These are phyloP conservation scores for Catostomus latipinnis DNA, from an alignment of 2,797 vertebrate genomes.

Conservation along the genomic window DNA sequence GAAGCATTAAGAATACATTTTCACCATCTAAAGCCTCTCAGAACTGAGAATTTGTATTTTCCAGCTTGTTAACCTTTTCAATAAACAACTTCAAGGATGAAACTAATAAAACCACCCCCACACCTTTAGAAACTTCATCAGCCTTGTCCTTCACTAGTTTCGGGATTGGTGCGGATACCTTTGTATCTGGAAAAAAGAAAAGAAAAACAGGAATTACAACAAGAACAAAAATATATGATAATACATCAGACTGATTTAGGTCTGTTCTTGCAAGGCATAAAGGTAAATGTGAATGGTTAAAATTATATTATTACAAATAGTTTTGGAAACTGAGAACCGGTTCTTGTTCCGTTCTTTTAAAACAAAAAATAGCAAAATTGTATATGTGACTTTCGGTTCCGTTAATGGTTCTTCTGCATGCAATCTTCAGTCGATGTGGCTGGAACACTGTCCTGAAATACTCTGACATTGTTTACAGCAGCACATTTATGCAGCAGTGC, in stretches of 20 bases:
- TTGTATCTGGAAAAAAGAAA: conserved; percentile 22
- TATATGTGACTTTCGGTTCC: no score
- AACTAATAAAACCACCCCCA: conserved; percentile 14
- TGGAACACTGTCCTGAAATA: no score
- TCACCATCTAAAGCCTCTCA: not conserved
- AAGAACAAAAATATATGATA: not conserved
- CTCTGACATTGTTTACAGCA: no score
- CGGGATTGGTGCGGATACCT: conserved; percentile 13
- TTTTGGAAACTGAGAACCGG: no score
- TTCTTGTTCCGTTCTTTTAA: no score
- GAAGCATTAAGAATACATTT: not conserved
- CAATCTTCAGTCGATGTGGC: no score
- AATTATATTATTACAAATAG: no score
- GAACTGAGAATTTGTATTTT: not conserved
- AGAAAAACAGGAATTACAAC: not conserved
- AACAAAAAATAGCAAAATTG: no score
- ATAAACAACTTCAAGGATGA: not conserved
- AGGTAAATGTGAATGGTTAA: no score
- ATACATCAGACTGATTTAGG: no score
- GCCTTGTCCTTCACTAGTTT: conserved; percentile 26
- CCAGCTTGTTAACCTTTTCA: not conserved
- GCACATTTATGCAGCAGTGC: no score
- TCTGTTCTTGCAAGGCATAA: not conserved
- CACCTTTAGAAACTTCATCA: conserved; percentile 47
- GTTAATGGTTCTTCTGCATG: no score